These are phyloP conservation scores for Clitarchus hookeri DNA, from an alignment of 2,888 invertebrate species.

Conservation along the genomic window DNA sequence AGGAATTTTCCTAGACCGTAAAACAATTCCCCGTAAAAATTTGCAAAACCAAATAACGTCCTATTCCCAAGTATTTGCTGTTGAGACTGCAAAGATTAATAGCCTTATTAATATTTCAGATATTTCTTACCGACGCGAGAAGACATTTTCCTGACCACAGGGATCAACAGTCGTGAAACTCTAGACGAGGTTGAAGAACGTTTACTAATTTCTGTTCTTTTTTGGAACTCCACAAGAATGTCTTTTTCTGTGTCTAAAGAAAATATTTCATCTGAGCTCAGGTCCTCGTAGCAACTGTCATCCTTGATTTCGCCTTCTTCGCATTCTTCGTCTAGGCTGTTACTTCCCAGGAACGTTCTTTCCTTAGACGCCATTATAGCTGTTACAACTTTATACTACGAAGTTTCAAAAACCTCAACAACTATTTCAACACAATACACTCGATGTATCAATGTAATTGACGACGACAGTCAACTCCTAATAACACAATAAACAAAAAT, in stretches of 20 bases:
- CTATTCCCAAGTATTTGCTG: no score
- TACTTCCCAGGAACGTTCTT: background rate
- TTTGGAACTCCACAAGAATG: background rate
- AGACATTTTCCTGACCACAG: background rate
- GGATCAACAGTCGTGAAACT: background rate
- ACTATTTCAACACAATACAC: no score
- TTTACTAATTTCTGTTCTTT: background rate
- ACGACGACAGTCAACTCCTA: no score
- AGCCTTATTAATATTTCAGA: background rate
- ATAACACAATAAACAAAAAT: no score
- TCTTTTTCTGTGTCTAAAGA: background rate
- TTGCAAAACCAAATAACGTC: no score
- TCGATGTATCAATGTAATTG: no score
- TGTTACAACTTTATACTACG: no score
- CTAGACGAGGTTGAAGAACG: background rate
- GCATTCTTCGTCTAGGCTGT: background rate
- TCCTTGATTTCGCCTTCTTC: slow-evolving; percentile 2
- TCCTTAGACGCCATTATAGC: slow-evolving; percentile 2
- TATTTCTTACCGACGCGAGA: background rate
- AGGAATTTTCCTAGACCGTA: no score
- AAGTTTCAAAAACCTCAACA: no score
- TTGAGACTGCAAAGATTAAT: background rate
- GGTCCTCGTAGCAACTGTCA: background rate
- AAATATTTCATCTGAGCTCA: background rate
- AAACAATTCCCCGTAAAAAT: no score